Conservation (phyloP, 2,113 vertebrate species). For the Columba janthina region DNA sequence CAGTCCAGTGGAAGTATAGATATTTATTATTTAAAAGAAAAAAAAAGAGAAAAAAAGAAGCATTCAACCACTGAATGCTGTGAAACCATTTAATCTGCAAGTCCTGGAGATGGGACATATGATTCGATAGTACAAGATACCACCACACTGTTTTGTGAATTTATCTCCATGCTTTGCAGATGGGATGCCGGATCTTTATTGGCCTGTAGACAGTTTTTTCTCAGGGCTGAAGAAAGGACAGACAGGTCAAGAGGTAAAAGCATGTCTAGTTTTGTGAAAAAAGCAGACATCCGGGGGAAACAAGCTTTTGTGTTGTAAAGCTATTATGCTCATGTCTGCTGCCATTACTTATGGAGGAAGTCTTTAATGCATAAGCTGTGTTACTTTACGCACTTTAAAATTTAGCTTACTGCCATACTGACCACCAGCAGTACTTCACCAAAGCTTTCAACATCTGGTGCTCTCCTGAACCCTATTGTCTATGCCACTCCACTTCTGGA, state of each 20-base stretch:
- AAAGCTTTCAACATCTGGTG: rapidly evolving
- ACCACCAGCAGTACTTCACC: not conserved
- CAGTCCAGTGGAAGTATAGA: not conserved
- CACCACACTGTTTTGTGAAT: not conserved
- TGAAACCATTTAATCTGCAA: not conserved
- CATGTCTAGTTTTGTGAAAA: not conserved
- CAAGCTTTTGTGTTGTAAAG: not conserved
- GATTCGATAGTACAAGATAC: not conserved
- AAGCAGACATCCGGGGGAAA: not conserved
- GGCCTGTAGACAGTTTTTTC: not conserved
- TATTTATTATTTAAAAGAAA: not conserved
- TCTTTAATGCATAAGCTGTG: not conserved
- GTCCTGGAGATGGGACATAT: not conserved
- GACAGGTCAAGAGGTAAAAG: not conserved
- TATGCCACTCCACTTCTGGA: not conserved
- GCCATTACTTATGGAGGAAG: not conserved
- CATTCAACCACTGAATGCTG: not conserved
- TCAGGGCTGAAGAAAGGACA: not conserved
- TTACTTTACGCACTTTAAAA: not conserved
- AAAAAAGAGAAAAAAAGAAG: not conserved
- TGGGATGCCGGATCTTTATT: not conserved
- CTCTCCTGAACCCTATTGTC: not conserved
- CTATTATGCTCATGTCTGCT: not conserved
- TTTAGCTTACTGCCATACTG: not conserved
- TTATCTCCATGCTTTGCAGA: not conserved